Base-by-base conservation (phyloP, 2,797 vertebrate species). In the Sebastes itinus region DNA sequence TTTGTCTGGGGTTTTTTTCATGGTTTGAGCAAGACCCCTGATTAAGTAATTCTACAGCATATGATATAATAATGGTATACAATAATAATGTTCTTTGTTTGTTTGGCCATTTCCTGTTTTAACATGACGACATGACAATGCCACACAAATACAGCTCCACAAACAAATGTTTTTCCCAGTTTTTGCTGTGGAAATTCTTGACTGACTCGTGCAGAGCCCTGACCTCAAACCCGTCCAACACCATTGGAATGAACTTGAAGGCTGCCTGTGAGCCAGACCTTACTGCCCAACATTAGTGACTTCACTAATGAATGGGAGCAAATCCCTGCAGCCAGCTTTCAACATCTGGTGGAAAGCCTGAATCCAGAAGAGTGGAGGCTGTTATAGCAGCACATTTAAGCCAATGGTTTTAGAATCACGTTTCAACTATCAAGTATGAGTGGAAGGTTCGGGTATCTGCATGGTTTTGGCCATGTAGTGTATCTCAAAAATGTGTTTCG, bases 1-100 rank as follows among this genome's bases (percentile, higher is more conserved):
- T 38, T 38, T 38, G 35, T 1, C 13, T 0, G 35, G 4, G 0
- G 0, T 5, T 14, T 38, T 38, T 38, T 38, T 38, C 35, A 38
- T 38, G 35, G 35, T 38, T 38, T 38, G 35, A 1, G 13, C 0
- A 38, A 38, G 35, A 38, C 35, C 35, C 35, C 35, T 38, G 35
- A 38, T 38, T 38, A 38, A 38, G 35, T 1, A 1, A 38, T 38
- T 38, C 5, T 0, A 38, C 13, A 38, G 38, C 14, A 42, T 16
- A 42, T 11, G 33, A 33, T 33, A 33, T 33, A 33, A 33, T 42
- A 42, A 42, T 42, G 38, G 1, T 16, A 42, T 42, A 42, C 14
- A 1, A 42, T 42, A 16, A 42, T 42, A 42, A 7, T 42, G 6
- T 46, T 46, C 2, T 46, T 46, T 46, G 16, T 46, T 46, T 46